These are phyloP conservation scores for Drosophila sucinea DNA, from an alignment of 1,140 invertebrate species.

Conservation along the genomic window DNA sequence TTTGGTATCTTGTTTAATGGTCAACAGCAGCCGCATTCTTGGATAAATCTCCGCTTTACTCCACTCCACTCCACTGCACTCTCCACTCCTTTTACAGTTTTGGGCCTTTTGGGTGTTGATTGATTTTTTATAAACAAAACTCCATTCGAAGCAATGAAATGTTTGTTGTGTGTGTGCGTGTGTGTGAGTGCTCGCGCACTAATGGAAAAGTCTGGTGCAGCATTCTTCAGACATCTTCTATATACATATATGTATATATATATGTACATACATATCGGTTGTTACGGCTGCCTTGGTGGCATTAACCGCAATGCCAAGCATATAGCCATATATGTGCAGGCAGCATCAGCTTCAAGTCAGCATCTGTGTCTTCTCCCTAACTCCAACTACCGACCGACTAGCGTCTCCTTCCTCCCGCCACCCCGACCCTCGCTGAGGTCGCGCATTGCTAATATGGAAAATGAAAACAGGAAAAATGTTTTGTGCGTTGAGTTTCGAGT, in stretches of 20 bases:
- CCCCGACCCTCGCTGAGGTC: constrained; percentile 53
- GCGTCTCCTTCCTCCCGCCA: constrained; percentile 14
- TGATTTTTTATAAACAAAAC: constrained; percentile 79
- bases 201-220: constrained; percentile 78
- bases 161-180: constrained; percentile 1
- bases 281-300: constrained; percentile 64
- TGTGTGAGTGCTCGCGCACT: constrained; percentile 21
- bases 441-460: constrained; percentile 76
- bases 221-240: constrained; percentile 62
- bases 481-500: constrained; percentile 49
- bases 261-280: constrained; percentile 43
- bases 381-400: constrained; percentile 31
- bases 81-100: constrained; percentile 44
- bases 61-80: not conserved
- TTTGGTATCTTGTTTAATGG: not conserved
- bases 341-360: constrained; percentile 28
- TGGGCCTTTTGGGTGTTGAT: constrained; percentile 78
- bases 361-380: constrained; percentile 27
- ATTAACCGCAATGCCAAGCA: constrained; percentile 71
- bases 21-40: constrained; percentile 56
- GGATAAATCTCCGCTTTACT: constrained; percentile 26
- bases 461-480: constrained; percentile 79
- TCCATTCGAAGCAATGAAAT: constrained; percentile 6
- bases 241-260: constrained; percentile 39
- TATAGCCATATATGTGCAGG: constrained; percentile 55